Evolutionary conservation across 2,113 vertebrate genomes (phyloP), one percentile per base, ranked within the genome.

Genomic region (Aldabrachelys gigantea): DNA sequence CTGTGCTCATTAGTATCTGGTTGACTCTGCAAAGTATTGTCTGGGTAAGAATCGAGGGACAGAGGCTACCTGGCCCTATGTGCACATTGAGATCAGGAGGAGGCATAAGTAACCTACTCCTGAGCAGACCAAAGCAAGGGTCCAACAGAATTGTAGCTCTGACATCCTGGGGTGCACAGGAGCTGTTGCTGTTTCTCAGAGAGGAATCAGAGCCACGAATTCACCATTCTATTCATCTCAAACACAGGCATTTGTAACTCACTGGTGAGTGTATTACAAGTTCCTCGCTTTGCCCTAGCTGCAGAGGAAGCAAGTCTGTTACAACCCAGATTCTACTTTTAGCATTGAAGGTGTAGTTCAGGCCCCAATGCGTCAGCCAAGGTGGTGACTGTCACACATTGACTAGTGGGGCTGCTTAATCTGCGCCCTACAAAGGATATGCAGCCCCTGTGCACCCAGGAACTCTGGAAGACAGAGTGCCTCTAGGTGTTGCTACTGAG

Each of bases 281-380:
- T 19, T 41, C 69, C 22, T 38, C 10, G 2, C 21, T 75, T 17
- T 41, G 38, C 9, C 38, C 21, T n/a, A 75, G 35, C 65, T 21
- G n/a, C 69, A 24, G 10, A 75, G 69, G n/a, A 19, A 38, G 24
- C 2, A 4, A 41, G 10, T 75, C 69, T 75, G 6, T 41, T 41
- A 41, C n/a, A 22, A n/a, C n/a, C 21, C 38, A 11, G 22, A 41
- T 41, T 75, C 35, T 75, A 22, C 38, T 12, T 41, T 75, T 41
- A 75, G 21, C 38, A 38, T 78, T 95, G 95, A 90, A 91, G 69
- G 80, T 62, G 80, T 82, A 85, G 47, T n/a, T 89, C 89, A 25
- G 41, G 88, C 91, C 50, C 56, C 90, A 89, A 54, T 65, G 57
- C 85, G 88, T 93, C 87, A 94, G 91, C 85, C 91, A 89, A 92